Conservation (phyloP, 1,140 invertebrate species). For the Lineus longissimus region DNA sequence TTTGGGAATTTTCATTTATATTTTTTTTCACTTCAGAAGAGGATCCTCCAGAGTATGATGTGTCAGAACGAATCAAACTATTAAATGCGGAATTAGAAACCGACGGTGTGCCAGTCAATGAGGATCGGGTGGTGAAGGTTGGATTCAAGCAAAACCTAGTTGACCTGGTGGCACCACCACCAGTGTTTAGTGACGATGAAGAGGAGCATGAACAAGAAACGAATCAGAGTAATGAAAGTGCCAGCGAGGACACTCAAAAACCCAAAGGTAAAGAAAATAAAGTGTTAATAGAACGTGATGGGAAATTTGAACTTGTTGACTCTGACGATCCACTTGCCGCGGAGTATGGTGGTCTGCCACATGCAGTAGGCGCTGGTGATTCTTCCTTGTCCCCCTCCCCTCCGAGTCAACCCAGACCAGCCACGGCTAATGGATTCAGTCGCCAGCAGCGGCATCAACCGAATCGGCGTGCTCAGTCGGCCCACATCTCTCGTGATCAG, state of each 20-base stretch:
- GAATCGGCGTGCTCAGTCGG: conserved; percentile 23
- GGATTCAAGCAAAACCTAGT: conserved; percentile 44
- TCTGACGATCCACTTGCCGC: conserved; percentile 36
- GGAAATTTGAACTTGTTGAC: conserved; percentile 43
- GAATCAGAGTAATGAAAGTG: not conserved
- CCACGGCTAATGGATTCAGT: conserved; percentile 19
- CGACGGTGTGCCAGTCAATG: conserved; percentile 37
- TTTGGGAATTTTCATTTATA: too few species aligned
- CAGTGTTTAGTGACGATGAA: not conserved
- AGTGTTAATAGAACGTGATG: conserved; percentile 45
- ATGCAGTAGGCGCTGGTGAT: not conserved
- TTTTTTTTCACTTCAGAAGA: conserved; percentile 27
- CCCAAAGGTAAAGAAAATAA: conserved; percentile 16
- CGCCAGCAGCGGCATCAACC: conserved; percentile 19
- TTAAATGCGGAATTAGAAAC: conserved; percentile 46
- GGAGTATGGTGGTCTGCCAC: conserved; percentile 10
- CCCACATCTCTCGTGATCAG: conserved; percentile 9
- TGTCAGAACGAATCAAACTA: conserved; percentile 39
- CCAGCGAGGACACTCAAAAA: not conserved
- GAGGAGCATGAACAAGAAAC: not conserved
- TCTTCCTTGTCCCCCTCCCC: conserved; percentile 17
- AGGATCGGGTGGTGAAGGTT: conserved; percentile 31
- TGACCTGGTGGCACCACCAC: conserved; percentile 38
- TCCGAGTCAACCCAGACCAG: conserved; percentile 32
- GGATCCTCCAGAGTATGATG: conserved; percentile 44